These are phyloP conservation scores for Lepetodrilus schrolli DNA, from an alignment of 2,888 invertebrate species.

Conservation along the genomic window DNA sequence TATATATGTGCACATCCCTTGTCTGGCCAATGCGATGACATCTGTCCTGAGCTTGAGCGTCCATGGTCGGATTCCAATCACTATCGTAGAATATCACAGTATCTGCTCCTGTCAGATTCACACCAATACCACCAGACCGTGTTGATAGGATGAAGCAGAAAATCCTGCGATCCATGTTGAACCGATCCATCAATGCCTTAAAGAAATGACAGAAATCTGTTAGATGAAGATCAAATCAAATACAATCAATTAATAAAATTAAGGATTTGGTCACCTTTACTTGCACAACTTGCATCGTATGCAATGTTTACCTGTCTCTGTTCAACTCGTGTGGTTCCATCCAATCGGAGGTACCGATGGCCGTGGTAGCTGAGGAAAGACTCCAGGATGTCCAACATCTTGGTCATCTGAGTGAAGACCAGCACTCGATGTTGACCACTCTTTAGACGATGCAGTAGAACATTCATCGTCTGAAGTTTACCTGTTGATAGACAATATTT, in stretches of 20 bases:
- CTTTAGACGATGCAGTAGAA: slow-evolving; percentile 88
- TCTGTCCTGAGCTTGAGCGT: slow-evolving; percentile 85
- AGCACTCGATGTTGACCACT: slow-evolving; percentile 90
- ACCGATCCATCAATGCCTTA: slow-evolving; percentile 93
- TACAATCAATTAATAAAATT: too few species aligned
- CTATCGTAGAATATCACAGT: slow-evolving; percentile 99
- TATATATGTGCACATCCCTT: slow-evolving; percentile 97
- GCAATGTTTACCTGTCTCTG: slow-evolving; percentile 88
- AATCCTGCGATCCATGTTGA: slow-evolving; percentile 94
- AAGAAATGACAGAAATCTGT: slow-evolving; percentile 34
- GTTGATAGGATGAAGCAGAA: slow-evolving; percentile 99
- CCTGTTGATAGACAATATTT: too few species aligned
- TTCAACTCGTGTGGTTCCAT: slow-evolving; percentile 96
- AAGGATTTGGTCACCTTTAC: neutral
- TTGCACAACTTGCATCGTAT: too few species aligned
- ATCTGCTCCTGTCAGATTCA: slow-evolving; percentile 98
- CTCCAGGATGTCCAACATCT: slow-evolving; percentile 98
- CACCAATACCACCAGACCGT: slow-evolving; percentile 96
- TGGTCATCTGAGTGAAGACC: slow-evolving; percentile 99
- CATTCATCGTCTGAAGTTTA: slow-evolving; percentile 92
- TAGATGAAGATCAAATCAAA: neutral
- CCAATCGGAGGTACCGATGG: slow-evolving; percentile 92
- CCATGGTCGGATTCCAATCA: slow-evolving; percentile 99
- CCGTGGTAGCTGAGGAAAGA: slow-evolving; percentile 97
- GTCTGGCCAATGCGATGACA: slow-evolving; percentile 99